Evolutionary conservation across 1,140 invertebrate species (phyloP).

Genomic region (Diorhabda carinulata): DNA sequence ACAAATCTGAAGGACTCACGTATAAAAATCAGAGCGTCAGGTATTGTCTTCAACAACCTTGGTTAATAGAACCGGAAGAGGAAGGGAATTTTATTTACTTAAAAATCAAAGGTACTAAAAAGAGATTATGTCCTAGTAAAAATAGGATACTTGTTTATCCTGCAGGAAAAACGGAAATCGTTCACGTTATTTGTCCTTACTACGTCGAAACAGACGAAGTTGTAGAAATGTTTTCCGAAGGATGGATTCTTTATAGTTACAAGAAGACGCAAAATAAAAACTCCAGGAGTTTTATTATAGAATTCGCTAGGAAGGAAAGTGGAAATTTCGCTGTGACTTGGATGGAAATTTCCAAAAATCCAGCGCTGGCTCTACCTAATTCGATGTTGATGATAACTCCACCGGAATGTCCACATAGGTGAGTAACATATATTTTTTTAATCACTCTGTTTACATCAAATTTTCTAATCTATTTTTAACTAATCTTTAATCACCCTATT

Average conservation of each 20-base stretch:
- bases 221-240: conserved; percentile 70
- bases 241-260: conserved; percentile 58
- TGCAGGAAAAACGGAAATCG: conserved; percentile 55
- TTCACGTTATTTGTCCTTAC: conserved; percentile 63
- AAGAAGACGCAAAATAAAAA: conserved; percentile 51
- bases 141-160: conserved; percentile 73
- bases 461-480: background rate
- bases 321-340: conserved; percentile 70
- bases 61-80: conserved; percentile 72
- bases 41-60: conserved; percentile 67
- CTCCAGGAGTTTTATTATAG: conserved; percentile 64
- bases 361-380: conserved; percentile 52
- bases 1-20: conserved; percentile 25
- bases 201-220: conserved; percentile 47
- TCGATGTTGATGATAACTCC: conserved; percentile 58
- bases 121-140: conserved; percentile 62
- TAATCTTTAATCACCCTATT: too few relatives aligned
- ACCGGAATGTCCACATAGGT: conserved; percentile 69
- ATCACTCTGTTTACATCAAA: background rate
- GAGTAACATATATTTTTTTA: conserved; percentile 27
- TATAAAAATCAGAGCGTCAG: conserved; percentile 33
- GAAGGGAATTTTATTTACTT: conserved; percentile 67
- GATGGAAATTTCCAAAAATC: conserved; percentile 74
- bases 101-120: conserved; percentile 62
- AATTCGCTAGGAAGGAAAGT: conserved; percentile 66